phyloP scores from a whole-genome alignment of 2,797 vertebrate species.

The Alosa sapidissima region DNA sequence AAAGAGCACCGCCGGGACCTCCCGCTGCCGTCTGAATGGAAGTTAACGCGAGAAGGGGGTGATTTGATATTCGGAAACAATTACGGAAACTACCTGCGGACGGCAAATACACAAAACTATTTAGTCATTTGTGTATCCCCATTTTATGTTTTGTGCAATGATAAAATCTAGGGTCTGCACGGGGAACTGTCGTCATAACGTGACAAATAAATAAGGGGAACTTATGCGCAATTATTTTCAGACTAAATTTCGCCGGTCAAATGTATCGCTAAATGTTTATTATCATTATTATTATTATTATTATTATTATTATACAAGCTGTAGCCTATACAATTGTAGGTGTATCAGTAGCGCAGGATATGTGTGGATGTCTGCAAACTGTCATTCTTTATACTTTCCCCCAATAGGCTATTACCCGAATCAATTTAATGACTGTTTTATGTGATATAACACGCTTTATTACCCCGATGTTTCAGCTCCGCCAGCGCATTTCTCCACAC shows the following conservation, averaged over 20 bases:
- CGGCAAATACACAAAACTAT: not conserved
- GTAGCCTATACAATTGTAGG: not conserved
- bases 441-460: slow-evolving; percentile 20
- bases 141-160: not conserved
- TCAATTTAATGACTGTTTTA: slow-evolving; percentile 24
- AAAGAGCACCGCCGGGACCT: not conserved
- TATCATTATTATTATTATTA: too few species aligned
- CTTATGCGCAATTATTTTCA: not conserved
- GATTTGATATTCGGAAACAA: slow-evolving; percentile 23
- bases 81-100: not conserved
- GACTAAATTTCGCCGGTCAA: not conserved
- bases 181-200: not conserved
- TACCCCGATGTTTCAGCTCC: slow-evolving; percentile 22
- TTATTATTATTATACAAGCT: not conserved
- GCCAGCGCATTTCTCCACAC: slow-evolving; percentile 21
- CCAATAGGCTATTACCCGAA: not conserved
- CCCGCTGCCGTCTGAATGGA: not conserved
- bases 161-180: not conserved
- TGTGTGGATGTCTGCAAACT: slow-evolving; percentile 7
- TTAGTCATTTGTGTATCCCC: not conserved
- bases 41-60: slow-evolving; percentile 17
- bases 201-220: not conserved
- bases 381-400: not conserved
- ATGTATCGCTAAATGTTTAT: not conserved
- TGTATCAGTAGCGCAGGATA: not conserved